Evolutionary conservation across 92 coral and sea anemone genomes (phyloP), one percentile per base, ranked within the genome.

Genomic region (Epizoanthus stellaris): DNA sequence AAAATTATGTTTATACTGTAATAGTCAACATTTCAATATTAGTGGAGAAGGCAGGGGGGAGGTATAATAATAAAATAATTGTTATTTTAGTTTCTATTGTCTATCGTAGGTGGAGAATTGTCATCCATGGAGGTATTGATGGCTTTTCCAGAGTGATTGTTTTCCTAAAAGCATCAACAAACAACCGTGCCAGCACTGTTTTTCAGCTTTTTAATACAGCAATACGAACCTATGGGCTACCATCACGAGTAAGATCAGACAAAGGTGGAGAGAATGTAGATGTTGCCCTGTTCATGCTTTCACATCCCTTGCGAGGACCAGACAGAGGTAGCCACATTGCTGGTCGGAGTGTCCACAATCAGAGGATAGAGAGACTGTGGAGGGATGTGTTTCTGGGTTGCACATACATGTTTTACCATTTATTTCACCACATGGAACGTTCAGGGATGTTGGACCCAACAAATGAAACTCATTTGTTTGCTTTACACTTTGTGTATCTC

Each of bases 291-390:
- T 12, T 56, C 16, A 60, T 79, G 84, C 53, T 79, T 39, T 23
- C 25, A 23, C 25, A 23, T 23, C 70, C 65, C n/a, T 20, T 60
- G 53, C 70, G 84, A 67, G 84, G 84, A 11, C 40, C 45, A 5
- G 52, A 79, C 71, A 79, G 84, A 54, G 84, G 70, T 10, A 79
- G 84, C 84, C 54, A 59, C 59, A 59, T 23, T 19, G 10, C 49
- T 19, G 71, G 70, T 17, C 39, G 67, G 4, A 23, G 25, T 23
- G 25, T 23, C 25, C 25, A 23, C 25, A 23, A 23, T 23, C 25
- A 23, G 25, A 23, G 84, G 52, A 79, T 79, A 10, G 84, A 79
- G 59, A 6, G 84, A 61, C 36, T 79, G 42, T 79, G 84, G 84
- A 47, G 70, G 23, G 84, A 58, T 34, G 42, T 79, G 40, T 60